These are phyloP conservation scores for Paramormyrops hopkinsi DNA, from an alignment of 2,797 vertebrate genomes.

Conservation along the genomic window DNA sequence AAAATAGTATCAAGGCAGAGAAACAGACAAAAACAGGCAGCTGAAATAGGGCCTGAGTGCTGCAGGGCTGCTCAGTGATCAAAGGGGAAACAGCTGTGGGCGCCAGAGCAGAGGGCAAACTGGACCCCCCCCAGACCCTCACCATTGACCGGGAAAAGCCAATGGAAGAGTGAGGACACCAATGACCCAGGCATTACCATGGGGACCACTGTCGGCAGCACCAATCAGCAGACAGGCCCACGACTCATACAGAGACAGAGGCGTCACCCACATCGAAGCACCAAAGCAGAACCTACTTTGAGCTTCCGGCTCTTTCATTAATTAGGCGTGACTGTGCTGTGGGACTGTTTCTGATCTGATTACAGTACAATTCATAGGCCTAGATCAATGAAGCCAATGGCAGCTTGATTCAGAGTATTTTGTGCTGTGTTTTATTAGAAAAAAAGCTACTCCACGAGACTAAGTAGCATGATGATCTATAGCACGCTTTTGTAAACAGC, in stretches of 20 bases:
- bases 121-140: background rate
- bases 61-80: background rate
- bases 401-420: background rate
- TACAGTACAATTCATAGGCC: background rate
- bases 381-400: background rate
- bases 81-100: background rate
- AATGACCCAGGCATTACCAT: background rate
- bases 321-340: background rate
- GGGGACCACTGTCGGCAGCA: background rate
- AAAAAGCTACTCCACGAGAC: background rate
- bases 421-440: background rate
- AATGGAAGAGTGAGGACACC: background rate
- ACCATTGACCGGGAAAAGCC: background rate
- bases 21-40: conserved; percentile 10
- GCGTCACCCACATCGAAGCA: background rate
- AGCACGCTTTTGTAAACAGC: background rate
- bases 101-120: background rate
- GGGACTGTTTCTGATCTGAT: background rate
- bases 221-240: conserved; percentile 15
- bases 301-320: background rate
- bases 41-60: background rate
- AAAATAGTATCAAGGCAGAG: conserved; percentile 8
- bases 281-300: background rate
- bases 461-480: background rate
- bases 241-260: background rate